Evolutionary conservation across 1,140 invertebrate species (phyloP).

Genomic region (Hyles vespertilio): DNA sequence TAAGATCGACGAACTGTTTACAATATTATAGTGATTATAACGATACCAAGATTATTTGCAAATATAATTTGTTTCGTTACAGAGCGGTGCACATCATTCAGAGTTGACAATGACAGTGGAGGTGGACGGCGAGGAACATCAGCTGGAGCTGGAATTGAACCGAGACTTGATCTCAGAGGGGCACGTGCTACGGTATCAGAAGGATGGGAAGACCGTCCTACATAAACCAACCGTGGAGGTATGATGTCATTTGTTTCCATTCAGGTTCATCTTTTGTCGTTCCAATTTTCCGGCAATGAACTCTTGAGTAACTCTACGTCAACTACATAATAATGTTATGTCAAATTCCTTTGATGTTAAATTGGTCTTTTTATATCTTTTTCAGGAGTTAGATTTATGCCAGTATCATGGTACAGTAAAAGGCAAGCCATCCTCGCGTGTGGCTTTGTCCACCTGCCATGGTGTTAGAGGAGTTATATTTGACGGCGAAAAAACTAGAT

Average conservation of each 20-base stretch:
- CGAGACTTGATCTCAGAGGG: slow-evolving; percentile 84
- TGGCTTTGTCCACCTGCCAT: slow-evolving; percentile 90
- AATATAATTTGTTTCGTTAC: slow-evolving; percentile 37
- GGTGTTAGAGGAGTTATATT: slow-evolving; percentile 88
- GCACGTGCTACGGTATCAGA: slow-evolving; percentile 85
- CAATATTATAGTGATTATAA: too few relatives aligned
- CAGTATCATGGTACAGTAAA: slow-evolving; percentile 90
- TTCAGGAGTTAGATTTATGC: slow-evolving; percentile 84
- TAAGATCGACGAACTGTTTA: too few relatives aligned
- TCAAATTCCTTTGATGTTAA: too few relatives aligned
- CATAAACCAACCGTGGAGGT: slow-evolving; percentile 80
- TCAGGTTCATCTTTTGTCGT: neutral
- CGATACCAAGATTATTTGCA: too few relatives aligned
- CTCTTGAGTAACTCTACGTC: too few relatives aligned
- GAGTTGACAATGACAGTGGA: slow-evolving; percentile 82
- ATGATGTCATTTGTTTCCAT: slow-evolving; percentile 32
- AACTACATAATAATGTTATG: too few relatives aligned
- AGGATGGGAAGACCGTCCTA: slow-evolving; percentile 79
- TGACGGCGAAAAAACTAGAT: slow-evolving; percentile 86
- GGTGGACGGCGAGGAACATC: slow-evolving; percentile 79
- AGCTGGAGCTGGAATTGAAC: slow-evolving; percentile 86
- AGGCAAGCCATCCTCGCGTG: slow-evolving; percentile 84
- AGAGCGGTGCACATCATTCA: slow-evolving; percentile 82
- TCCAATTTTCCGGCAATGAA: too few relatives aligned
- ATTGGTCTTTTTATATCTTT: neutral